Conservation (phyloP, 2,888 invertebrate species). For the Cerceris rybyensis region DNA sequence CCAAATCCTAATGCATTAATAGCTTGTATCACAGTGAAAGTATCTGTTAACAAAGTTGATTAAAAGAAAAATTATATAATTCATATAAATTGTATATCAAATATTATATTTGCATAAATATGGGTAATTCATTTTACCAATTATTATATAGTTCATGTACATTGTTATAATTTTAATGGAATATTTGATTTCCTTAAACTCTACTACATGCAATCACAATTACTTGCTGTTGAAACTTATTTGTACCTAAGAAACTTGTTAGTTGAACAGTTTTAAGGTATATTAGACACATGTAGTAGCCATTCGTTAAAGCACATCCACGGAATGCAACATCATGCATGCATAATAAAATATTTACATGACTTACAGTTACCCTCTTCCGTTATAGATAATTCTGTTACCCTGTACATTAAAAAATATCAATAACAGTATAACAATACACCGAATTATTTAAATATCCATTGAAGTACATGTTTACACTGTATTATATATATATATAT, state of each 20-base stretch:
- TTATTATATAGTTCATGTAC: too few relatives aligned
- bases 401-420: conserved; percentile 56
- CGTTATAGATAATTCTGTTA: conserved; percentile 44
- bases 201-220: neutral
- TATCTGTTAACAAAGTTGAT: conserved; percentile 84
- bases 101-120: too few relatives aligned
- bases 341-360: conserved; percentile 58
- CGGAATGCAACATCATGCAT: conserved; percentile 38
- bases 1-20: conserved; percentile 94
- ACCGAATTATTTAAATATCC: neutral
- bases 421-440: conserved; percentile 29
- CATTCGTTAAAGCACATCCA: conserved; percentile 46
- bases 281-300: conserved; percentile 6
- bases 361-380: conserved; percentile 46
- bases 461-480: neutral
- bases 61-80: too few relatives aligned
- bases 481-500: conserved; percentile 6
- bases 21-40: conserved; percentile 93
- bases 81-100: too few relatives aligned
- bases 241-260: neutral
- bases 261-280: neutral
- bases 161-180: too few relatives aligned
- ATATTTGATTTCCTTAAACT: too few relatives aligned
- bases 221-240: neutral
- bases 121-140: too few relatives aligned